A percentile compares a stretch with the other conserved stretches of the same genome.
phyloP scores from a whole-genome alignment of 2,797 vertebrate genomes.

The Crenichthys baileyi region DNA sequence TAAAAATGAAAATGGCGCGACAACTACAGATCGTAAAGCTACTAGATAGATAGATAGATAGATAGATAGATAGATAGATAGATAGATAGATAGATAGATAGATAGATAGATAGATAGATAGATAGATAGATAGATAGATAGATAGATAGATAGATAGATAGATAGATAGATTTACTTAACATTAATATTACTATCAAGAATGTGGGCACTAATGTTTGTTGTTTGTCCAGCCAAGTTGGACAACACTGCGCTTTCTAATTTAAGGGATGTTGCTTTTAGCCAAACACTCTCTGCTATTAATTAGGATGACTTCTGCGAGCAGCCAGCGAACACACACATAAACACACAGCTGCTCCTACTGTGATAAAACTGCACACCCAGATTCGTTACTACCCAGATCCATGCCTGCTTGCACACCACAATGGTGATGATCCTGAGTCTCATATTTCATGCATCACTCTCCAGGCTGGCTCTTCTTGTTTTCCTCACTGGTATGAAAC shows the following conservation, averaged over 20 bases:
- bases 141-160: background rate
- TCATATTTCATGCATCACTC: slow-evolving; percentile 48
- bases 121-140: slow-evolving; percentile 12
- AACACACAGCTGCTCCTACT: slow-evolving; percentile 8
- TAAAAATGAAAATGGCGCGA: slow-evolving; percentile 25
- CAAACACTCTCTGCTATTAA: slow-evolving; percentile 62
- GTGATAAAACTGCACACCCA: slow-evolving; percentile 12
- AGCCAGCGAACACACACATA: slow-evolving; percentile 26
- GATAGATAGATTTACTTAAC: slow-evolving; percentile 15
- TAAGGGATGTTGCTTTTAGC: slow-evolving; percentile 53
- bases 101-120: background rate
- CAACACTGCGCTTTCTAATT: slow-evolving; percentile 61
- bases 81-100: slow-evolving; percentile 2
- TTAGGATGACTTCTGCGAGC: slow-evolving; percentile 55
- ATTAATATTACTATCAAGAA: slow-evolving; percentile 39
- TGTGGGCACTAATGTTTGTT: slow-evolving; percentile 32
- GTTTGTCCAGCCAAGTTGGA: slow-evolving; percentile 57
- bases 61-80: background rate
- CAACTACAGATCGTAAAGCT: slow-evolving; percentile 36
- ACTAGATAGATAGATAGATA: slow-evolving; percentile 1
- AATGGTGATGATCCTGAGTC: slow-evolving; percentile 25
- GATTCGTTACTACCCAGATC: background rate
- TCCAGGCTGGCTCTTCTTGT: slow-evolving; percentile 30
- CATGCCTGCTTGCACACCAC: slow-evolving; percentile 7
- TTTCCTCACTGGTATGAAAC: slow-evolving; percentile 36